Conservation (phyloP, 2,888 invertebrate species). For the Pammene fasciana region DNA sequence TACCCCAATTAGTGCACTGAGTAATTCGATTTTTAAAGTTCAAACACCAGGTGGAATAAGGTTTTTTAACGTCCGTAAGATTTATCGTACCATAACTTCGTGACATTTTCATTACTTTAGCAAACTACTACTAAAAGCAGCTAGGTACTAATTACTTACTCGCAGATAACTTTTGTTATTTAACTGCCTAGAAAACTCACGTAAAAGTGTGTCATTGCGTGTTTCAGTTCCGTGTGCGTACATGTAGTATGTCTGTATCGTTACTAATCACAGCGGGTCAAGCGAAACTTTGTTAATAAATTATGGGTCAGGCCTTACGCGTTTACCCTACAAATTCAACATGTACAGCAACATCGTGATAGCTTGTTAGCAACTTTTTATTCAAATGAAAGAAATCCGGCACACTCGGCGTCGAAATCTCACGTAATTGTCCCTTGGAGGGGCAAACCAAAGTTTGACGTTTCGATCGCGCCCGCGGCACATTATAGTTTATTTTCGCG, state of each 20-base stretch:
- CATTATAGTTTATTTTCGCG: slow-evolving; percentile 39
- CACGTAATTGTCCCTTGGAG: slow-evolving; percentile 29
- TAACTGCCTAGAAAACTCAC: slow-evolving; percentile 13
- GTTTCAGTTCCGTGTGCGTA: not conserved
- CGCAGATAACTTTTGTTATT: slow-evolving; percentile 13
- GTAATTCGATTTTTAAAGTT: no score
- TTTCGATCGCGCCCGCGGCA: slow-evolving; percentile 33
- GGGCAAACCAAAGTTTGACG: slow-evolving; percentile 37
- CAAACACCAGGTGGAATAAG: no score
- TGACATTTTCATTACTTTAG: slow-evolving; percentile 25
- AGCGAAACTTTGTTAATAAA: no score
- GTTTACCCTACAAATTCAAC: not conserved
- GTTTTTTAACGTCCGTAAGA: no score
- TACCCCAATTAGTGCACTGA: no score
- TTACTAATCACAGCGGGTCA: no score
- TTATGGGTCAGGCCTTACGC: not conserved
- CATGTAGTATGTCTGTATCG: not conserved
- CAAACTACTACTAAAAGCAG: not conserved
- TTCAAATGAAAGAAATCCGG: not conserved
- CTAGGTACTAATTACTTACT: slow-evolving; percentile 31
- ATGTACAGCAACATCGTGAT: not conserved
- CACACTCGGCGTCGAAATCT: slow-evolving; percentile 9
- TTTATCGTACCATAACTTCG: not conserved
- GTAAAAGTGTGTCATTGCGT: slow-evolving; percentile 7
- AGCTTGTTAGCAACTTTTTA: not conserved